phyloP scores from a whole-genome alignment of 2,113 vertebrate genomes.

The Perca fluviatilis region DNA sequence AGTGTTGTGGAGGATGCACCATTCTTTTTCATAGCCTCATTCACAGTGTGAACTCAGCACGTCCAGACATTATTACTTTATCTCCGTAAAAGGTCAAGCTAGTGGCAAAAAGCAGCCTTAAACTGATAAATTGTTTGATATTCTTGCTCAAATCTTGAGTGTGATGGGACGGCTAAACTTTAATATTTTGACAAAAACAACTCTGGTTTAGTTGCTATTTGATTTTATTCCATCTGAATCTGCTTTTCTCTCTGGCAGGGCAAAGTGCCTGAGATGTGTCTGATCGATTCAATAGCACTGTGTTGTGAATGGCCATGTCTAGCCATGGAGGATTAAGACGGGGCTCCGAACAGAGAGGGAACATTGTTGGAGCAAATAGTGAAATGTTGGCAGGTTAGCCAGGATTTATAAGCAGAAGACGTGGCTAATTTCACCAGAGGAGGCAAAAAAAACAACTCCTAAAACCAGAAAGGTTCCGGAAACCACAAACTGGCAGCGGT shows the following conservation, averaged over 20 bases:
- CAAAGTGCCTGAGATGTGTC: constrained; percentile 38
- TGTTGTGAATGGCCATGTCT: constrained; percentile 47
- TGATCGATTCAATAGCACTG: constrained; percentile 62
- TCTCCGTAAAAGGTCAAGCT: constrained; percentile 53
- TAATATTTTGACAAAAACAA: constrained; percentile 1
- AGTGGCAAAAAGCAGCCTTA: constrained; percentile 22
- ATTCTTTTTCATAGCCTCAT: constrained; percentile 49
- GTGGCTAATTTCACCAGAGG: constrained; percentile 29
- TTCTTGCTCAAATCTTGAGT: neutral
- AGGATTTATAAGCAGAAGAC: constrained; percentile 41
- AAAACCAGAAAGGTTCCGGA: constrained; percentile 16
- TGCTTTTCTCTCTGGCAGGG: constrained; percentile 22
- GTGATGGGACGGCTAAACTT: neutral
- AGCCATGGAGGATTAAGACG: constrained; percentile 59
- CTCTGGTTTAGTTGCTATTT: constrained; percentile 10
- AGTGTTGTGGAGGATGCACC: constrained; percentile 43
- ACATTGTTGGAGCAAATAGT: constrained; percentile 55
- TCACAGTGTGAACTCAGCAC: constrained; percentile 39
- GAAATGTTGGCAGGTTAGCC: constrained; percentile 66
- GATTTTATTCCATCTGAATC: constrained; percentile 15
- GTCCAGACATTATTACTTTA: constrained; percentile 54
- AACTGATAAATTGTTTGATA: constrained; percentile 21
- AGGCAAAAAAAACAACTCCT: neutral
- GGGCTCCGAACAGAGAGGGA: constrained; percentile 37
- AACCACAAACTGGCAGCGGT: constrained; percentile 29